A percentile compares a stretch with the other conserved stretches of the same genome.
These are phyloP conservation scores for Indicator maculatus DNA, from an alignment of 2,113 vertebrate genomes.

Conservation along the genomic window DNA sequence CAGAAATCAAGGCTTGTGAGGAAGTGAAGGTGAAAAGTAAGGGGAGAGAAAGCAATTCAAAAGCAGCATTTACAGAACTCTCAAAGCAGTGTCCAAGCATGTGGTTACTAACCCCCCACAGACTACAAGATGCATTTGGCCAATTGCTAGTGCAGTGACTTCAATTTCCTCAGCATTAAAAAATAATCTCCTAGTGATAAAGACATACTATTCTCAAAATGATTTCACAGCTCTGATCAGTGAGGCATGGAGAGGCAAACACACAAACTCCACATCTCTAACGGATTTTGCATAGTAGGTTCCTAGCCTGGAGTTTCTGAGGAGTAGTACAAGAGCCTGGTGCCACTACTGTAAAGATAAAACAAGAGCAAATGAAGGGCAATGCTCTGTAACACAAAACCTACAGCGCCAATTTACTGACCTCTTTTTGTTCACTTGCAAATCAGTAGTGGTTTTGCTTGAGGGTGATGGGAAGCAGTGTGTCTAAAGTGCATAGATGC, in stretches of 20 bases:
- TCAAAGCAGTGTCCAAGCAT: neutral
- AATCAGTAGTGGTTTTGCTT: neutral
- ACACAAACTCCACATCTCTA: neutral
- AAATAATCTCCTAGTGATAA: neutral
- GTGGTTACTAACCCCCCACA: neutral
- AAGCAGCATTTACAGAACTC: neutral
- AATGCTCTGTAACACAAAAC: neutral
- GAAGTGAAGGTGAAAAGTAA: neutral
- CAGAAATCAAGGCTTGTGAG: neutral
- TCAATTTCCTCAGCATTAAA: neutral
- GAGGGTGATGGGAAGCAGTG: neutral
- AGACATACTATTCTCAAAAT: neutral
- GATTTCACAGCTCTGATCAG: neutral
- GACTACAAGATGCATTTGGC: neutral
- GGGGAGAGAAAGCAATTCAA: neutral
- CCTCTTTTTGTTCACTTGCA: neutral
- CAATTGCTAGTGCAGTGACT: neutral
- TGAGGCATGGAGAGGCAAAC: neutral
- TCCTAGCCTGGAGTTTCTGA: neutral
- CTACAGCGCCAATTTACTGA: neutral
- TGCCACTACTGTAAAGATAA: neutral
- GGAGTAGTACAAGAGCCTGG: neutral
- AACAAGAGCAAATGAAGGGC: constrained; percentile 49
- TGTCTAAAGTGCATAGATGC: neutral
- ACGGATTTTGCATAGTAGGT: neutral